Base-by-base conservation (phyloP, 2,113 vertebrate species). In the Notiomystis cincta region DNA sequence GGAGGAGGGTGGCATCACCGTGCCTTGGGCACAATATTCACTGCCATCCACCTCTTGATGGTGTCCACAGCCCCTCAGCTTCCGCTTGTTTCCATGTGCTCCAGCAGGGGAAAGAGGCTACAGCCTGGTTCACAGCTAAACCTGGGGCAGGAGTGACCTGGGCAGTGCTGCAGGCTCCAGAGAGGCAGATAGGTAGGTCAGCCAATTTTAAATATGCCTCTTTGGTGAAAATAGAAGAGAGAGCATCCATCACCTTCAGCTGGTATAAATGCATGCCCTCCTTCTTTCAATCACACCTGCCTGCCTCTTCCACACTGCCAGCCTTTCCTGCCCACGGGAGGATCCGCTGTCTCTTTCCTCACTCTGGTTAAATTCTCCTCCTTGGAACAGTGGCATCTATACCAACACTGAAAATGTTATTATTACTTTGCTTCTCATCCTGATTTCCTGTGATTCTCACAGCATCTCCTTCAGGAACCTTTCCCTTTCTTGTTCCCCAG, bases 191-290 rank as follows among this genome's bases (percentile, higher is more conserved):
- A 37, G 79, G 51, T 79, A 58, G 62, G 70, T 58, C 80, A 92
- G 80, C 15, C 80, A 11, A 2, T 50, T 90, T 75, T 42, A 67
- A 86, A 62, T 80, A 22, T 20, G 15, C 40, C 21, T 83, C 35
- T 76, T 37, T 18, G 72, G 53, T 76, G 71, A 66, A 60, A 67
- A 42, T 21, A 87, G 62, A 24, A 82, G 80, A 45, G 75, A 45
- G 57, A 88, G 7, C 67, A 89, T 87, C 83, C 62, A 20, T 91
- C 81, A 83, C 25, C 71, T 87, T 80, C 72, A 77, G 61, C 67
- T 30, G 21, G 71, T 58, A n/a, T 30, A 64, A 89, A 82, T 14
- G 23, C 42, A 45, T 51, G 65, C 56, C 65, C 82, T 71, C 35
- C 65, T 90, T 57, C 73, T 75, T 79, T 75, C 90, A 84, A 23